Percentiles rank a stretch among this genome's conserved stretches.
Evolutionary conservation across 2,797 vertebrate genomes (phyloP).

Genomic region (Eulemur mongoz): DNA sequence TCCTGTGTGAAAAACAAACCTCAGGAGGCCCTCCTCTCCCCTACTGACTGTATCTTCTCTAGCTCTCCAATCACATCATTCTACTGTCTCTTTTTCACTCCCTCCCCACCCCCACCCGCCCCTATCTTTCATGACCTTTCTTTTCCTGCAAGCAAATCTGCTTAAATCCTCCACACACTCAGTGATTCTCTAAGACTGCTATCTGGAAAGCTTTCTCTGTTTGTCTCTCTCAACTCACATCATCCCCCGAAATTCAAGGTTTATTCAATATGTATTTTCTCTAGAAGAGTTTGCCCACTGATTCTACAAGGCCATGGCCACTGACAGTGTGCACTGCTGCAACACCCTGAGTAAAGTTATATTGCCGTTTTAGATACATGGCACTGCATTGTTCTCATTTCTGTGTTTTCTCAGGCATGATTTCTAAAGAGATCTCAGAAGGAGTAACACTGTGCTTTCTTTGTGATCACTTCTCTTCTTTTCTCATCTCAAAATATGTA

Average conservation of each 20-base stretch:
- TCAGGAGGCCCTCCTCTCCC: not conserved
- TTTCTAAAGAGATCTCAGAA: not conserved
- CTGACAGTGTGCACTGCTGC: not conserved
- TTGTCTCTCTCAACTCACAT: not conserved
- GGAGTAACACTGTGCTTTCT: not conserved
- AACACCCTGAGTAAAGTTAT: not conserved
- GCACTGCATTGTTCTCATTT: not conserved
- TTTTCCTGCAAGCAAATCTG: not conserved
- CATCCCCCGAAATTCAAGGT: not conserved
- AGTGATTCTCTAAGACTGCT: not conserved
- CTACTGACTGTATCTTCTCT: not conserved
- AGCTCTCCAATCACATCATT: not conserved
- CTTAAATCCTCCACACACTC: not conserved
- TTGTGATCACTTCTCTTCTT: not conserved
- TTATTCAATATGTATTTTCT: not conserved
- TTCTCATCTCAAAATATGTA: not conserved
- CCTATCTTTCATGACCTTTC: not conserved
- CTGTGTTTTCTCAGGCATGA: not conserved
- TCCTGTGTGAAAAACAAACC: not conserved
- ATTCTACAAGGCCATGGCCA: not conserved
- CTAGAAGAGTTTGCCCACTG: not conserved
- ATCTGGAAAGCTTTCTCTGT: not conserved
- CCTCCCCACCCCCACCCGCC: fast-evolving
- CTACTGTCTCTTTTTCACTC: too few relatives aligned
- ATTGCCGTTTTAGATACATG: not conserved